Evolutionary conservation across 1,140 invertebrate species (phyloP).

Genomic region (Zaprionus ghesquierei): DNA sequence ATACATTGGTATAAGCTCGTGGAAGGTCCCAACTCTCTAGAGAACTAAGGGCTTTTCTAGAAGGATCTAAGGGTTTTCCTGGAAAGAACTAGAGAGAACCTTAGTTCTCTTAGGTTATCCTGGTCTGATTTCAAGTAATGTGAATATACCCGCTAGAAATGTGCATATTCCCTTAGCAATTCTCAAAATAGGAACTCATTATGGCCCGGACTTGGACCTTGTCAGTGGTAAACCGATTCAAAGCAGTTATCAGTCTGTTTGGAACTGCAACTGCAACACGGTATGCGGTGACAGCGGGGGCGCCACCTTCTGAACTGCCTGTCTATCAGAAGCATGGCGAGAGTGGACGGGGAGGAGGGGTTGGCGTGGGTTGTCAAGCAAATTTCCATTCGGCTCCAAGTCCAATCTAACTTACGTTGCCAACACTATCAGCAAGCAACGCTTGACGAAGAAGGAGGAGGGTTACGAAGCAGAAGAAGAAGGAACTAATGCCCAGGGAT

Average conservation of each 20-base stretch:
- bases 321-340: conserved; percentile 26
- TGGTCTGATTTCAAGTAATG: too few relatives aligned
- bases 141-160: not conserved
- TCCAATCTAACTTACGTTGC: not conserved
- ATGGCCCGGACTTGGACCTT: not conserved
- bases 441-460: conserved; percentile 6
- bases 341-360: not conserved
- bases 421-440: conserved; percentile 12
- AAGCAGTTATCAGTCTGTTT: conserved; percentile 57
- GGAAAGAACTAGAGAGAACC: too few relatives aligned
- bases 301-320: conserved; percentile 40
- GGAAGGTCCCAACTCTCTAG: not conserved
- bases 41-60: too few relatives aligned
- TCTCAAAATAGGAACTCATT: not conserved
- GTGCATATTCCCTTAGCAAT: too few relatives aligned
- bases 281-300: not conserved
- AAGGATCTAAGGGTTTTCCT: too few relatives aligned
- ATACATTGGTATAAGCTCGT: not conserved
- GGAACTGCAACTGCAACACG: not conserved
- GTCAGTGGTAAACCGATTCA: conserved; percentile 36
- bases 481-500: not conserved
- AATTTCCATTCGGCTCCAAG: not conserved
- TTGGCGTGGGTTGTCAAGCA: not conserved
- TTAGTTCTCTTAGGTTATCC: too few relatives aligned
- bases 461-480: too few relatives aligned